Base-by-base conservation (phyloP, 2,797 vertebrate species). In the Adelosebastes latens region DNA sequence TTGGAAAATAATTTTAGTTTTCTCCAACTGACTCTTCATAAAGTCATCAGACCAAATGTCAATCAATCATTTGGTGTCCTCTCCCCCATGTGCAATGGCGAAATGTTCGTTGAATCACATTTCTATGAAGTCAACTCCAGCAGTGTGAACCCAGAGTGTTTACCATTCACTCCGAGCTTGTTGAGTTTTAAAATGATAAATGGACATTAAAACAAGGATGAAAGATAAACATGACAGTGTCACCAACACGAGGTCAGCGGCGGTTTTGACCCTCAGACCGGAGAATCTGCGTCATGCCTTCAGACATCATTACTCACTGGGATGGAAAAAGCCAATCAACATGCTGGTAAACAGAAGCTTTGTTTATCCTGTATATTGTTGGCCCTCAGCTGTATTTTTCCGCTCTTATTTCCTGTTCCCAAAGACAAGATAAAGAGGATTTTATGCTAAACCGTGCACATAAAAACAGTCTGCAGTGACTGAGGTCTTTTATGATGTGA, bases 401-500 rank as follows among this genome's bases (percentile, higher is more conserved):
- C 75, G 61, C 79, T 86, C 70, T 66, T 53, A 68, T 53, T 92
- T 92, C 92, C 92, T 92, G 82, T 82, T 87, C 79, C 80, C 85
- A 75, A 82, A 56, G 49, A 49, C n/a, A 34, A 75, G 69, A 88
- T 87, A 39, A 84, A 82, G 75, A 70, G 55, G 61, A 84, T 75
- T 82, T 80, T 4, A 81, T 83, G 42, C 58, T 76, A 55, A 81
- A 72, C 24, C 0, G 2, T 60, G 72, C 79, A 42, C 70, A 73
- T 59, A 56, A 72, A 71, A 76, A 32, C 70, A 58, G 59, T 64
- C 69, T 31, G 56, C 46, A 32, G 49, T 73, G 53, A 67, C 65
- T 31, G 32, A 72, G 39, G 25, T 72, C 42, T 55, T 75, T 68
- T 24, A 62, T 71, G 56, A 74, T 52, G 59, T 80, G 68, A 72